Base-by-base conservation (phyloP, 2,113 vertebrate genomes). In the Carassius auratus region DNA sequence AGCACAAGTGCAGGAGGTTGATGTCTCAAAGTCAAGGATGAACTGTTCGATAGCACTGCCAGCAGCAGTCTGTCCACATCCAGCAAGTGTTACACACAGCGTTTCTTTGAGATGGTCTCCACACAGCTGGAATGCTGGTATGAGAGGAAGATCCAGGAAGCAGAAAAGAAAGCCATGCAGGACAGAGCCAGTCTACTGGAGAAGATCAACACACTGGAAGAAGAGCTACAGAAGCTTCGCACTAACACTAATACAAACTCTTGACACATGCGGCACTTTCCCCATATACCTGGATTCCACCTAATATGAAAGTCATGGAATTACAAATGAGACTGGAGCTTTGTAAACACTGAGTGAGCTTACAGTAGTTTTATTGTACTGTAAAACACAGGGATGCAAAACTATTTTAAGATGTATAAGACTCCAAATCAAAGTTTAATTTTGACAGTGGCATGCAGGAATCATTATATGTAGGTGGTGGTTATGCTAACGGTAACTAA, bases 101-200 rank as follows among this genome's bases (percentile, higher is more conserved):
- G 94, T 76, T 98, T 98, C 90, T 97, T 98, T 21, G 96, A 97
- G 90, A 96, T 96, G 0, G 96, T 98, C 45, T 96, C 97, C 8
- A 92, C 94, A 0, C 97, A 98, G 92, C 93, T 98, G 96, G 97
- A 98, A 90, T 95, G 94, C 78, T 98, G 97, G 97, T 98, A 98
- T 0, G 94, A 96, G 48, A 94, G 96, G 75, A 98, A 97, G 92
- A 93, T 97, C 17, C 92, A 94, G 64, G 96, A 97, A 91, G 94
- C 95, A 0, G 95, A 94, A 80, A 91, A 96, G 88, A 95, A 91
- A 81, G 95, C 95, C 0, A 94, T 94, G 87, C 93, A 95, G 78
- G 97, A 98, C 90, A 95, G 95, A 88, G 92, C 87, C 69, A 91
- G 89, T 0, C 93, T 98, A 85, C 93, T 96, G 88, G 95, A 97